Percentiles rank a stretch among this genome's conserved stretches.
Conservation (phyloP, 2,888 invertebrate species). For the Sacculina carcini region DNA sequence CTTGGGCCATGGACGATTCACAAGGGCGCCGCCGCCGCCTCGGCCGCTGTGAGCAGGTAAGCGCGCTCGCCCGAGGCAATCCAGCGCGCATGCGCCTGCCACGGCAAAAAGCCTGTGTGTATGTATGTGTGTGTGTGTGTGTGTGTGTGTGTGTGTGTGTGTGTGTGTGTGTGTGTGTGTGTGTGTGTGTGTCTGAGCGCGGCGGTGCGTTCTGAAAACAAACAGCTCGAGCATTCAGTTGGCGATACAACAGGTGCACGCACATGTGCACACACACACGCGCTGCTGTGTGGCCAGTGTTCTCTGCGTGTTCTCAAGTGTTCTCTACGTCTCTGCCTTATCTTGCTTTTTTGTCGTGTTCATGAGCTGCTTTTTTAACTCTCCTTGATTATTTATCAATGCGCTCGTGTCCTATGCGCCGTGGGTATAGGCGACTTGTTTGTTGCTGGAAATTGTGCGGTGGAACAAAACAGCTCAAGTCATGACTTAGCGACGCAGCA, state of each 20-base stretch:
- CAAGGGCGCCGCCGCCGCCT: no score
- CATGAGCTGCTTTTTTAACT: no score
- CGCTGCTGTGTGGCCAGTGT: background rate
- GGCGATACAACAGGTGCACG: background rate
- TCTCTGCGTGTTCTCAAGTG: no score
- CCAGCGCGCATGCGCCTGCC: background rate
- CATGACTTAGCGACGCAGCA: background rate
- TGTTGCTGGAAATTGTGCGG: no score
- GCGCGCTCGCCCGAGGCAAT: background rate
- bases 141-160: background rate
- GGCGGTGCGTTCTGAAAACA: background rate
- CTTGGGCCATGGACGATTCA: background rate
- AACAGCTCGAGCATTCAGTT: background rate
- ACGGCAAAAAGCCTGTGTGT: no score
- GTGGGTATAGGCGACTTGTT: no score
- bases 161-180: background rate
- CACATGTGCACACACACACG: background rate
- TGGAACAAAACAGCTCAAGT: no score
- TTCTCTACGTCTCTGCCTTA: no score
- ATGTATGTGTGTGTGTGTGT: no score
- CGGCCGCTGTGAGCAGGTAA: background rate
- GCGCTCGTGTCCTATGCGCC: no score
- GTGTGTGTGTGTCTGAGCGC: background rate
- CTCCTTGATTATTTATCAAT: no score
- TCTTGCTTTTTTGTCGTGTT: no score